Conservation (phyloP, 2,113 vertebrate genomes). For the Chaenocephalus aceratus region DNA sequence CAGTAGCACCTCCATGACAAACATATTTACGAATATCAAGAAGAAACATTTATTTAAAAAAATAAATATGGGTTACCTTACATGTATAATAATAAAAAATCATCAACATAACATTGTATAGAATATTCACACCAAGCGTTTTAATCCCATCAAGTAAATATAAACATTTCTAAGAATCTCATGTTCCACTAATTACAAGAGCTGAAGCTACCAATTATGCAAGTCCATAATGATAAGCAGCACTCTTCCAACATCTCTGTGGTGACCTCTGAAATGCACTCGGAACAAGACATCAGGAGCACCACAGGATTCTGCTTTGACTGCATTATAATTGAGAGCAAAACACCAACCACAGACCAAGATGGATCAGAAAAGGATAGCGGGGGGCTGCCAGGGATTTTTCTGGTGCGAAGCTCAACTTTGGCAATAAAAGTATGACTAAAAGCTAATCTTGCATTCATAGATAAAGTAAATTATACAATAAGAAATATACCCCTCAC, state of each 20-base stretch:
- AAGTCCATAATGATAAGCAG: conserved; percentile 45
- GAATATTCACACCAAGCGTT: conserved; percentile 3
- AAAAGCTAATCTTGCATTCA: conserved; percentile 4
- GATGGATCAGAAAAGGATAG: conserved; percentile 16
- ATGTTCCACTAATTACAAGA: conserved; percentile 54
- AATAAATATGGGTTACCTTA: too few relatives aligned
- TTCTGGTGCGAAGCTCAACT: conserved; percentile 12
- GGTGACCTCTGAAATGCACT: conserved; percentile 45
- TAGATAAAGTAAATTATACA: conserved; percentile 7
- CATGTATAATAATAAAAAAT: too few relatives aligned
- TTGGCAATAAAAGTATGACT: neutral
- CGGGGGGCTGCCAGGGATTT: conserved; percentile 6
- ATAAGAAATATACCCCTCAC: conserved; percentile 23
- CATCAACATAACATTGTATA: too few relatives aligned
- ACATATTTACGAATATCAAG: neutral
- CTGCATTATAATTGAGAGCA: conserved; percentile 28
- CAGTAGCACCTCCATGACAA: neutral
- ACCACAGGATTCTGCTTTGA: conserved; percentile 57
- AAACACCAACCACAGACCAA: conserved; percentile 59
- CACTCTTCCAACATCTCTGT: conserved; percentile 20
- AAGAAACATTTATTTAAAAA: neutral
- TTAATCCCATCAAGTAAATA: conserved; percentile 18
- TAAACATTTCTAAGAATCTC: conserved; percentile 47
- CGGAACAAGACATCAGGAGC: conserved; percentile 1
- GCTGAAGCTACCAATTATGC: conserved; percentile 53